Base-by-base conservation (phyloP, 1,140 invertebrate species). In the Hydropsyche tenuis region DNA sequence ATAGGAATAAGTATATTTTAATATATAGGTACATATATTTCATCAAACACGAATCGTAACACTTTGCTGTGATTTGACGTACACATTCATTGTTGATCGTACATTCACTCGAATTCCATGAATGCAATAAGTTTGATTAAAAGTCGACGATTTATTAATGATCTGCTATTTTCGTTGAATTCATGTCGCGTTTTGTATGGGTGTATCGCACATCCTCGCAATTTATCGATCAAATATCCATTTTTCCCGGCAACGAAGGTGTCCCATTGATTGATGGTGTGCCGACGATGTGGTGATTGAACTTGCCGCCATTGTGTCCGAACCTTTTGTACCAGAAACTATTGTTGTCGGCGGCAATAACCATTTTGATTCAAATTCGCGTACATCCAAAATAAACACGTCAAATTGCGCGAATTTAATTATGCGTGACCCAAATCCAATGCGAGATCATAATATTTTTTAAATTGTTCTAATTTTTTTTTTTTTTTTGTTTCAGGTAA, bases 261-360 rank as follows among this genome's bases (percentile, higher is more conserved):
- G 48, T 53, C 48, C 16, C 48, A 53, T 53, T 53, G 48, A 53
- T 53, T 53, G 48, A 53, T 53, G 48, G 48, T 53, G 48, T 53
- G 48, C 12, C 46, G 46, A 48, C 16, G 46, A 18, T 48, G 46
- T 48, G 46, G 46, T 53, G 48, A 53, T 53, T 53, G 48, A 53
- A 53, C 48, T 20, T 53, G 48, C 48, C 48, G 48, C 48, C 16
- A 53, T 53, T 53, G 48, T 53, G 48, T 37, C 48, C 48, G 48
- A 20, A 16, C 7, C 48, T 53, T 53, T 53, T 53, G 48, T 53
- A 53, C 16, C 16, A 16, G 18, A 1, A 53, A 53, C 48, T 53
- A 53, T 53, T 53, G 48, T 53, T 53, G 48, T 53, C 20, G 5
- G 48, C 16, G 1, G 16, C 9, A 53, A 48, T 9, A 16, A 53